phyloP scores from a whole-genome alignment of 2,797 vertebrate genomes.

The Pipistrellus pipistrellus region DNA sequence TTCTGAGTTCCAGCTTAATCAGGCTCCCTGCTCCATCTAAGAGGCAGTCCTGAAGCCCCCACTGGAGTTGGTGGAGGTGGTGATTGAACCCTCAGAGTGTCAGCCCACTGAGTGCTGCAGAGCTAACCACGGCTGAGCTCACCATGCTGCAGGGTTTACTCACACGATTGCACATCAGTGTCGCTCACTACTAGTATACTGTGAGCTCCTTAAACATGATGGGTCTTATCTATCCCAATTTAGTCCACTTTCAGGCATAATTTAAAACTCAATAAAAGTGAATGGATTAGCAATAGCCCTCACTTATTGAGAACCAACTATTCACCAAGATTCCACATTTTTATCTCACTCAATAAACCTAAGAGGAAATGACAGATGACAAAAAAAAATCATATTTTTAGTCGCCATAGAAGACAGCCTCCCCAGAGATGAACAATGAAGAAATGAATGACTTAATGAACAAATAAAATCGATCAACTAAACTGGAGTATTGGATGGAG shows the following conservation, averaged over 20 bases:
- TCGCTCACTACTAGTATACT: neutral
- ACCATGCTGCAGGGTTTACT: neutral
- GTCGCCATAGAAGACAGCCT: neutral
- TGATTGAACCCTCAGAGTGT: neutral
- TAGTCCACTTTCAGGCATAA: neutral
- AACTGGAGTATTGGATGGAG: neutral
- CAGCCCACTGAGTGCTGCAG: neutral
- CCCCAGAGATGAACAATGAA: neutral
- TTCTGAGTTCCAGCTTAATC: neutral
- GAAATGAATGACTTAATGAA: neutral
- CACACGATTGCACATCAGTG: neutral
- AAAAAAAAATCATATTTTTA: constrained; percentile 31
- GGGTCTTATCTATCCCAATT: neutral
- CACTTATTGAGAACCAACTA: neutral
- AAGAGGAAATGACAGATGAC: neutral
- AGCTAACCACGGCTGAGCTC: neutral
- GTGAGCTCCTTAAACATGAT: neutral
- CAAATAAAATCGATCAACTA: neutral
- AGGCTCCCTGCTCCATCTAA: neutral
- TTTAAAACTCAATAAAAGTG: constrained; percentile 39
- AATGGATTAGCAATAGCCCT: neutral
- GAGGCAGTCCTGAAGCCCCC: neutral
- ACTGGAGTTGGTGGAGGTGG: neutral
- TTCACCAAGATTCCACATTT: neutral
- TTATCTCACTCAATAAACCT: constrained; percentile 15